Conservation (phyloP, 2,797 vertebrate genomes). For the Artibeus jamaicensis region DNA sequence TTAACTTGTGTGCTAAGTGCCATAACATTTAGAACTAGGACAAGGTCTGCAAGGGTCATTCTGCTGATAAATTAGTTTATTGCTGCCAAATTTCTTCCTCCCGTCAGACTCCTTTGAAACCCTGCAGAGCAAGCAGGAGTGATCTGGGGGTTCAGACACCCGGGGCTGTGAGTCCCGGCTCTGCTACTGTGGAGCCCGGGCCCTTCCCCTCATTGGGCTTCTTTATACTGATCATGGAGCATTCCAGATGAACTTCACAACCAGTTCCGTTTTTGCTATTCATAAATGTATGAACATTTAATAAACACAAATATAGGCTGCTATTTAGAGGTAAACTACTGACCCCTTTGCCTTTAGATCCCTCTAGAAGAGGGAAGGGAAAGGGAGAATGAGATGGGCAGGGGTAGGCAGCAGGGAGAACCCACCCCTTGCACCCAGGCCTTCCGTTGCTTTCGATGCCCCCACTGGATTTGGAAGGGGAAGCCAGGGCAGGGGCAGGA, state of each 20-base stretch:
- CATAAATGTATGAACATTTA: background rate
- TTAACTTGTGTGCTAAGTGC: background rate
- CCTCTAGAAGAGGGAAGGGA: background rate
- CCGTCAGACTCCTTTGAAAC: background rate
- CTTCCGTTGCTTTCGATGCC: background rate
- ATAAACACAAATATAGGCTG: background rate
- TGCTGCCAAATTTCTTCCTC: background rate
- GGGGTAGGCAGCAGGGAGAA: background rate
- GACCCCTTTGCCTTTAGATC: background rate
- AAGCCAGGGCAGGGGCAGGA: background rate
- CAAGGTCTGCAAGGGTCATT: background rate
- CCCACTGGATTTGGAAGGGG: background rate
- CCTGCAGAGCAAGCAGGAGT: background rate
- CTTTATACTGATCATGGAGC: background rate
- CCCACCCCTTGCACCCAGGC: background rate
- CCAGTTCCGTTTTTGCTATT: background rate
- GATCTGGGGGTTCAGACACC: background rate
- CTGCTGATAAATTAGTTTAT: background rate
- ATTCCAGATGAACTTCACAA: background rate
- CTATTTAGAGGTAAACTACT: background rate
- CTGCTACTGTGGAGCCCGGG: background rate
- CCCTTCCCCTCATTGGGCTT: background rate
- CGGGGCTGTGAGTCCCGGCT: background rate
- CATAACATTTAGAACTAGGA: background rate
- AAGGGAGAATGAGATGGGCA: background rate